These are phyloP conservation scores for Clarias pachynema DNA, from an alignment of 2,797 vertebrate genomes.

Conservation along the genomic window DNA sequence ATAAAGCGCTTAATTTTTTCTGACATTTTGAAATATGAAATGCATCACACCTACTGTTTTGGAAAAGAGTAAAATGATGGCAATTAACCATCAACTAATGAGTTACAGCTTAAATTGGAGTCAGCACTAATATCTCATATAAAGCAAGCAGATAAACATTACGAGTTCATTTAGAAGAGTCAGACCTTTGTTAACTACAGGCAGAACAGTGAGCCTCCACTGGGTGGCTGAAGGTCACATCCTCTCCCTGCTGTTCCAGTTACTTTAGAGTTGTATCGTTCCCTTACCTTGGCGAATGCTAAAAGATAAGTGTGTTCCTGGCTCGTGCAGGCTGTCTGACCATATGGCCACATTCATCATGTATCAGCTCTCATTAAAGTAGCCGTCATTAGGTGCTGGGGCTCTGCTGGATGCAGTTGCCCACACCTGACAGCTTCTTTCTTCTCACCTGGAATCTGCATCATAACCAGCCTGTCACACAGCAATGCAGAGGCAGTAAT, in stretches of 20 bases:
- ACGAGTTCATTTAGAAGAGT: conserved; percentile 65
- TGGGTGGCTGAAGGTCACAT: conserved; percentile 71
- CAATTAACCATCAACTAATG: conserved; percentile 35
- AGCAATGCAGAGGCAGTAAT: conserved; percentile 37
- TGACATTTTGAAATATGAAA: conserved; percentile 29
- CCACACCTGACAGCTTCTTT: conserved; percentile 57
- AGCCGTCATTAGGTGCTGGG: conserved; percentile 75
- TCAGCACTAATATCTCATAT: conserved; percentile 40
- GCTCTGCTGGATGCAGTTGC: conserved; percentile 68
- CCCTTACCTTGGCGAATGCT: conserved; percentile 62
- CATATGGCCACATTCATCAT: conserved; percentile 85
- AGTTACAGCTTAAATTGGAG: conserved; percentile 30
- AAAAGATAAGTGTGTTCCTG: conserved; percentile 67
- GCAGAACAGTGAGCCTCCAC: conserved; percentile 61
- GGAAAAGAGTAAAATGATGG: conserved; percentile 20
- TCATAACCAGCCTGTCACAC: conserved; percentile 63
- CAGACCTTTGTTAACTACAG: conserved; percentile 56
- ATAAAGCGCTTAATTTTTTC: background rate
- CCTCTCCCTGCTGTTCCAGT: conserved; percentile 69
- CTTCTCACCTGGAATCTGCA: conserved; percentile 58
- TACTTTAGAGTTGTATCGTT: conserved; percentile 63
- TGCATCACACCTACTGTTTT: conserved; percentile 21
- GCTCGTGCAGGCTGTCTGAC: conserved; percentile 76
- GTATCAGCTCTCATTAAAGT: conserved; percentile 78
- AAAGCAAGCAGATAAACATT: conserved; percentile 37